A percentile compares a stretch with the other conserved stretches of the same genome.
Conservation (phyloP, 2,888 invertebrate genomes). For the Clusia tigrina region DNA sequence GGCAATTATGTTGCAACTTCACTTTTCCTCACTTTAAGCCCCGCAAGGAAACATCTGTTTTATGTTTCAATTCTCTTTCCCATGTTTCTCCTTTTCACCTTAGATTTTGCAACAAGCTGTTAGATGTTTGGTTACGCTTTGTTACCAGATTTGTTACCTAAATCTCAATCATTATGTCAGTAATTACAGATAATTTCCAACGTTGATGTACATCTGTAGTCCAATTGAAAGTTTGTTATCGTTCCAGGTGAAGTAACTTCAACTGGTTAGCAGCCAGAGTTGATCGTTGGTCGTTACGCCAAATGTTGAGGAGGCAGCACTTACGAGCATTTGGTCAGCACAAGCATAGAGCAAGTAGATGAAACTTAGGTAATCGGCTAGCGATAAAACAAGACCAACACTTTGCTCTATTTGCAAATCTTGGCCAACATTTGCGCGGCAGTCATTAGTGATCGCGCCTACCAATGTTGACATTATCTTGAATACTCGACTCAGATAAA, state of each 20-base stretch:
- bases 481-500: too few species aligned
- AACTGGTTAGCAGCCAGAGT: too few species aligned
- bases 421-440: too few species aligned
- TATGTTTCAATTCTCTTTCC: background rate
- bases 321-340: too few species aligned
- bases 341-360: too few species aligned
- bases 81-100: background rate
- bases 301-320: too few species aligned
- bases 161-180: background rate
- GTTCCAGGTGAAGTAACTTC: constrained; percentile 1
- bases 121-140: constrained; percentile 3
- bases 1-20: background rate
- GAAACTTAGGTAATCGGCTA: too few species aligned
- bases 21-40: background rate
- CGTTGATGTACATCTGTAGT: constrained; percentile 1
- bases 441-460: too few species aligned
- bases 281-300: too few species aligned
- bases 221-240: background rate
- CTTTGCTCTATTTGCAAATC: too few species aligned
- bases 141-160: background rate
- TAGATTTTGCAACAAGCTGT: background rate
- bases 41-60: constrained; percentile 3
- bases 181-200: background rate
- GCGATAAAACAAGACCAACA: too few species aligned
- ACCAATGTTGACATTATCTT: too few species aligned